Evolutionary conservation across 2,113 vertebrate genomes (phyloP), one percentile per base, ranked within the genome.

Genomic region (Zapus hudsonius): DNA sequence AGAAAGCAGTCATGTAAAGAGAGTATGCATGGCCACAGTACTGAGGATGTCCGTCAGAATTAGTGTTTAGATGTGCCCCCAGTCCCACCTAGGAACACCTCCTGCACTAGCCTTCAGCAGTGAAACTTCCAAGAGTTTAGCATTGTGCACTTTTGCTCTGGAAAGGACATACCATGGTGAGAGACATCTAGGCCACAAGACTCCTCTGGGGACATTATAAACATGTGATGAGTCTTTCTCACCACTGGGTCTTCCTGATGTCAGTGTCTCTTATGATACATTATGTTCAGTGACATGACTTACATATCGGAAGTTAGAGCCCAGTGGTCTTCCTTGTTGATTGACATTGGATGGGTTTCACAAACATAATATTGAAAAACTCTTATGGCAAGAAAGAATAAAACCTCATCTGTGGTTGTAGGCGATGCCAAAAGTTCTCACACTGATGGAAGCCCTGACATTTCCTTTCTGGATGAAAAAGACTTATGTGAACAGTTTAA

Each of bases 401-500:
- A 74, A 89, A 92, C 29, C 69, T 55, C 29, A 9, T 70, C 31
- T 67, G 47, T 85, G 33, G 42, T 47, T 83, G 29, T 25, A 75
- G 91, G 42, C 31, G n/a, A 11, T 64, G 70, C 59, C 75, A 38
- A 5, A 33, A 19, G 4, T 84, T 80, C 55, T 12, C 85, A 40
- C 10, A 11, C 12, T 72, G 69, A 3, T n/a, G 55, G 40, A 76
- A 83, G 59, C 85, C 80, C 27, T 91, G 84, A 55, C 66, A 38
- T 69, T 52, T 95, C n/a, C 55, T 92, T 8, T 76, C 15, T 47
- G 47, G 57, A 25, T 72, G 66, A 73, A 84, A 82, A 74, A 52
- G 52, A 70, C 36, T 90, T 89, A 44, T 85, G 31, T 92, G 94
- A 97, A 2, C 89, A 87, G 59, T 96, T 86, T 36, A 42, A 94